Conservation (phyloP, 2,888 invertebrate genomes). For the Eugnorisma glareosa region DNA sequence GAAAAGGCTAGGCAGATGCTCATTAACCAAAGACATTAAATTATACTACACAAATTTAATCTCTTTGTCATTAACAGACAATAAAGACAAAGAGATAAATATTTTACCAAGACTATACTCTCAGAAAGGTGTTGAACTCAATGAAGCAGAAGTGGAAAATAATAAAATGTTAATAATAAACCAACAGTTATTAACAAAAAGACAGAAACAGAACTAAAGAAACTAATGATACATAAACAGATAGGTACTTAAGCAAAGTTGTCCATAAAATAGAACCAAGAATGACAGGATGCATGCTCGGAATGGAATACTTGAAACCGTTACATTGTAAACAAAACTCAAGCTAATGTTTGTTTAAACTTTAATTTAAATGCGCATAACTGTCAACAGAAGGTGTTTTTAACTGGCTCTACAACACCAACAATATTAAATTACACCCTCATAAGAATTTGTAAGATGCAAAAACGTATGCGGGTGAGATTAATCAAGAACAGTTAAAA, state of each 20-base stretch:
- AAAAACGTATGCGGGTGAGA: constrained; percentile 59
- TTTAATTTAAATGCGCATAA: constrained; percentile 52
- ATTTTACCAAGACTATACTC: neutral
- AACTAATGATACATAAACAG: constrained; percentile 32
- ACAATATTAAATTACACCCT: constrained; percentile 41
- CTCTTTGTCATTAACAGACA: neutral
- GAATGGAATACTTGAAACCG: constrained; percentile 30
- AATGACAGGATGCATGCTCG: constrained; percentile 23
- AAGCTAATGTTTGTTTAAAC: constrained; percentile 20
- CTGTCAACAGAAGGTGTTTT: constrained; percentile 39
- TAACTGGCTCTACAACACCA: constrained; percentile 23
- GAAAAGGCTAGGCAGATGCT: neutral
- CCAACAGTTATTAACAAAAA: neutral
- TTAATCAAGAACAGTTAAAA: constrained; percentile 50
- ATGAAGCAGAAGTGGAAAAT: neutral
- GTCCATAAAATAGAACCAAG: constrained; percentile 19
- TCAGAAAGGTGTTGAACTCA: neutral
- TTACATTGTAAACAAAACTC: constrained; percentile 32
- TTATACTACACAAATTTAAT: too few relatives aligned
- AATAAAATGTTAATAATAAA: neutral
- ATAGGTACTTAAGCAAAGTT: constrained; percentile 27
- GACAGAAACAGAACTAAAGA: constrained; percentile 13
- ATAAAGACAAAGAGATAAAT: neutral
- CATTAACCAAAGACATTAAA: too few relatives aligned
- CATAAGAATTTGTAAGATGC: constrained; percentile 34